Conservation (phyloP, 2,888 invertebrate species). For the Unio delphinus region DNA sequence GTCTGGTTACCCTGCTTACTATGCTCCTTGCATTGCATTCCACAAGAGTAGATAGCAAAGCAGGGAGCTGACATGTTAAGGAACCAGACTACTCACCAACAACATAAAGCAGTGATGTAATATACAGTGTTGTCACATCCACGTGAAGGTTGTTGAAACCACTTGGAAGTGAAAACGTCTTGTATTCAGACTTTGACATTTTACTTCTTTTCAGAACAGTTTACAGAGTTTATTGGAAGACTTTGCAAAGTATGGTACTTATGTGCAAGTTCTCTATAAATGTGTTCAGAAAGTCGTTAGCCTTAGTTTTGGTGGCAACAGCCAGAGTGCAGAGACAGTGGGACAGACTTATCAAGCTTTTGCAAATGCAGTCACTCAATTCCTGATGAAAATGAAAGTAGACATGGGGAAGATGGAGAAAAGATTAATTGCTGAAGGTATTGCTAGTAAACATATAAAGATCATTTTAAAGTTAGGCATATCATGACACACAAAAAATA, state of each 20-base stretch:
- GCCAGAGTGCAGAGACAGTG: constrained; percentile 7
- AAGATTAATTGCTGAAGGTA: constrained; percentile 58
- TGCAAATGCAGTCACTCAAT: constrained; percentile 50
- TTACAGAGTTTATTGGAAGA: constrained; percentile 40
- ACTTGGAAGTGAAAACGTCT: neutral
- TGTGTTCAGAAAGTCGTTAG: constrained; percentile 25
- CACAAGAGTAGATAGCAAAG: too few relatives aligned
- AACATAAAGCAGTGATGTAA: too few relatives aligned
- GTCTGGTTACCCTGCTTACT: too few relatives aligned
- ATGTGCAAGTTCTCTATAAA: constrained; percentile 47
- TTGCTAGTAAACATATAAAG: neutral
- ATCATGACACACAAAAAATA: neutral
- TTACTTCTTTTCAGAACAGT: constrained; percentile 32
- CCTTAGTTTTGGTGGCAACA: constrained; percentile 24
- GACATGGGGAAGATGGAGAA: constrained; percentile 51
- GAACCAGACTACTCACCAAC: too few relatives aligned
- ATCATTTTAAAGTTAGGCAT: neutral
- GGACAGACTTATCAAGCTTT: constrained; percentile 66
- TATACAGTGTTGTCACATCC: too few relatives aligned
- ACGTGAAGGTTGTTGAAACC: too few relatives aligned
- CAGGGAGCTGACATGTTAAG: too few relatives aligned
- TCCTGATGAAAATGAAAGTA: constrained; percentile 46
- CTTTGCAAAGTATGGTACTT: constrained; percentile 51
- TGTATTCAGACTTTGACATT: neutral
- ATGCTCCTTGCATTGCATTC: too few relatives aligned